Evolutionary conservation across 2,888 invertebrate species (phyloP), one percentile per base, ranked within the genome.

Genomic region (Melieria picta): DNA sequence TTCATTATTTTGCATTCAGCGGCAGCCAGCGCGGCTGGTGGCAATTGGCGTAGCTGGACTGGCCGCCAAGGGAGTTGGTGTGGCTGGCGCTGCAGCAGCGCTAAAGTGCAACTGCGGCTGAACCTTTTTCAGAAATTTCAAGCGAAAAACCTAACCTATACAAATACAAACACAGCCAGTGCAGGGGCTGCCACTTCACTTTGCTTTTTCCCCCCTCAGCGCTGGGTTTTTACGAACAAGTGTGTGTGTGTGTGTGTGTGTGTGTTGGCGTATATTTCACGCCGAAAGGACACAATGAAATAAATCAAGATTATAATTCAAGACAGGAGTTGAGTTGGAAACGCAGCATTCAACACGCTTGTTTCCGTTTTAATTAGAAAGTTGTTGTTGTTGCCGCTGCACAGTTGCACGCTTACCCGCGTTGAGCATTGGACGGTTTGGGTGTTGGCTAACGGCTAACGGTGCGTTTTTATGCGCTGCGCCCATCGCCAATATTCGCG

Each of bases 261-360:
- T 30, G 67, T 48, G 47, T 56, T 57, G 62, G 47, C 57, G 52
- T 61, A 55, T 7, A 7, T 45, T 45, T 46, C 10, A 11, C 7
- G 42, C 16, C 30, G 46, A 11, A 45, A 43, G 50, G 30, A 55
- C 56, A 77, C 76, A 78, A 77, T 78, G 77, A 79, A 77, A 79
- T 80, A 79, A 80, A 80, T 79, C 79, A 80, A 79, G 79, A 80
- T 79, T 79, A 79, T 76, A 71, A 76, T 73, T 75, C 77, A 77
- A 76, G 77, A 76, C 75, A 77, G 74, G 71, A 74, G 73, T 72
- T 69, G 73, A 75, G 76, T 73, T 76, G 75, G 70, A 72, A 74
- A 72, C 72, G 73, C 60, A 75, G 74, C 75, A 76, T 75, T 77
- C 77, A 76, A 74, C 75, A 74, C 73, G 76, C 77, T 76, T 76